Evolutionary conservation across 2,113 vertebrate species (phyloP), one percentile per base, ranked within the genome.

Genomic region (Raja brachyura): DNA sequence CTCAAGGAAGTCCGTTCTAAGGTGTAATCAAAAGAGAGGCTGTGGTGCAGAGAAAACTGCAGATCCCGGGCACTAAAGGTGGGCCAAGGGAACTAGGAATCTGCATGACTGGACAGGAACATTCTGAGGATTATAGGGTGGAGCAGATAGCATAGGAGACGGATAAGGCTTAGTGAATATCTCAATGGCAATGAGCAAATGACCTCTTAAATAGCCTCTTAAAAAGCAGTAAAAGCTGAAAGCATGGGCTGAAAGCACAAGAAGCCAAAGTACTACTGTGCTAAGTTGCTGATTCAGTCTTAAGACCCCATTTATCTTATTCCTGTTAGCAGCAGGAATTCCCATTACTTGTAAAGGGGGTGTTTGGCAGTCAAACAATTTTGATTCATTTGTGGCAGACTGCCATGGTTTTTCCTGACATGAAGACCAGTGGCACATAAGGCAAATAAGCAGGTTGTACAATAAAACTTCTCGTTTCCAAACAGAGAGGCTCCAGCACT

Each of bases 281-380:
- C 31, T 39, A 48, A 90, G 66, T 48, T 70, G 39, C 39, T 74
- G 90, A 33, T 92, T 92, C 66, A 92, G 68, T 48, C 33, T 48
- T 1, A 33, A 92, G 63, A 31, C 33, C 73, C 68, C 90, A 92
- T 92, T 70, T 73, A 73, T 92, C 90, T 92, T 25, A 73, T 39
- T 92, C 90, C 90, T 18, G 25, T 11, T 13, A 74, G 48, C 90
- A 73, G 90, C 66, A 73, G 90, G 90, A 90, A 92, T 74, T 92
- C 22, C 90, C 20, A 92, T 7, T 92, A 74, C 39, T 92, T 92
- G 70, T 68, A 92, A 54, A 73, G 54, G 90, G 39, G 22, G 39
- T 70, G 90, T 92, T 68, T 92, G 90, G 33, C 33, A 54, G 33
- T 73, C 33, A 92, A 14, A 70, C 88, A 48, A 39, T 54, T 2